Percentiles rank a stretch among this genome's conserved stretches.
These are phyloP conservation scores for Psilopogon haemacephalus DNA, from an alignment of 2,113 vertebrate species.

Conservation along the genomic window DNA sequence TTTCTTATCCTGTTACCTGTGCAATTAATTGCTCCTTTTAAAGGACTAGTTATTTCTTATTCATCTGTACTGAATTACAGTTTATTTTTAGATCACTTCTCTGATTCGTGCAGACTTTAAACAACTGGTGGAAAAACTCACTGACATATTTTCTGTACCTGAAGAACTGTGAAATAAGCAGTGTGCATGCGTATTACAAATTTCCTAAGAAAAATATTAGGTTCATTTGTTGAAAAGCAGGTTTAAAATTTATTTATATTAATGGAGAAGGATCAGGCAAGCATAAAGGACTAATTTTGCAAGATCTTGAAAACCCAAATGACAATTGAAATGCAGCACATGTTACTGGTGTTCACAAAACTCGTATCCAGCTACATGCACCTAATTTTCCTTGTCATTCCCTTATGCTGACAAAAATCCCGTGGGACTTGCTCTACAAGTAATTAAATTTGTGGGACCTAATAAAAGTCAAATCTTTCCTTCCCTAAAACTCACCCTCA, in stretches of 20 bases:
- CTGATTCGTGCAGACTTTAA: background rate
- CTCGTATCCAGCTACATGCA: background rate
- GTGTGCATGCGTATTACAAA: background rate
- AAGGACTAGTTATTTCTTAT: background rate
- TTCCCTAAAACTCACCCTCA: background rate
- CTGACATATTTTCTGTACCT: background rate
- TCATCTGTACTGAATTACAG: background rate
- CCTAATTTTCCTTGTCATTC: background rate
- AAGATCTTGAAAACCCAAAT: background rate
- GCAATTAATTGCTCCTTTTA: background rate
- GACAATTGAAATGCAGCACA: background rate
- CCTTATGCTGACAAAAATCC: background rate
- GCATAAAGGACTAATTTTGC: background rate
- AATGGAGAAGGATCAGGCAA: background rate
- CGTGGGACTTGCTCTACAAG: background rate
- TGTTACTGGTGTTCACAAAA: background rate
- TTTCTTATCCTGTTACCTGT: background rate
- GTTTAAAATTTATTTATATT: background rate
- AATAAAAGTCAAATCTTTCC: background rate
- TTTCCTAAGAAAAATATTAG: background rate
- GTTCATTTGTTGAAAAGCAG: background rate
- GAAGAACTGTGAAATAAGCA: background rate
- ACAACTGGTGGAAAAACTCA: accelerated
- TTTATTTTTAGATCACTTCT: background rate
- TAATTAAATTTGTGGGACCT: background rate